These are phyloP conservation scores for Lophochroa leadbeateri DNA, from an alignment of 2,113 vertebrate species.

Conservation along the genomic window DNA sequence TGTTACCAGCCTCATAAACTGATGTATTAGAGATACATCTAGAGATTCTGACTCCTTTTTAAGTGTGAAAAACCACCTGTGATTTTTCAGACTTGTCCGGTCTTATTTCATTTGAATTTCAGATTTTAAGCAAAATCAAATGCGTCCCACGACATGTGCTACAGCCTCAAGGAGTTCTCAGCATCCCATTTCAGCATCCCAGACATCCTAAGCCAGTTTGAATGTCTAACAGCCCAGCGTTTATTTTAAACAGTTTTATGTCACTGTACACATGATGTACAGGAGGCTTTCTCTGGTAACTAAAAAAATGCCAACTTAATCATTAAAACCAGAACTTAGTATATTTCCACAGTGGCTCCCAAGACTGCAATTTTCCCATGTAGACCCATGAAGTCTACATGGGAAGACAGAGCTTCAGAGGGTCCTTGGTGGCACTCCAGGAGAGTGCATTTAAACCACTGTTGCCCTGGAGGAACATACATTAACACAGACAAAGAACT, in stretches of 20 bases:
- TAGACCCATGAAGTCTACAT: neutral
- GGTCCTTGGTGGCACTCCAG: neutral
- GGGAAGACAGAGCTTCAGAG: neutral
- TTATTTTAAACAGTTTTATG: neutral
- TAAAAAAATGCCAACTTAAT: neutral
- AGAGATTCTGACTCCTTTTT: neutral
- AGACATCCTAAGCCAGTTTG: neutral
- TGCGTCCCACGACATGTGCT: neutral
- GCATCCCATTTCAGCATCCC: neutral
- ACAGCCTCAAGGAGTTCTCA: neutral
- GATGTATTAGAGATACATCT: neutral
- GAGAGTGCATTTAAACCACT: neutral
- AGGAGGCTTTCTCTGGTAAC: neutral
- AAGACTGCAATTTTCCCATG: neutral
- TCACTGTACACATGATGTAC: neutral
- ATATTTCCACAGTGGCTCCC: neutral
- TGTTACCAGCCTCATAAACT: neutral
- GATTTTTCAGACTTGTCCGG: neutral
- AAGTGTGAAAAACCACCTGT: neutral
- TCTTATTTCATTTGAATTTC: neutral
- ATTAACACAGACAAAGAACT: neutral
- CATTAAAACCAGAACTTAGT: neutral
- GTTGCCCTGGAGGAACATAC: neutral
- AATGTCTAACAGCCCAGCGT: neutral
- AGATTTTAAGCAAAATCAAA: neutral